These are phyloP conservation scores for Corythaixoides concolor DNA, from an alignment of 2,113 vertebrate genomes.

Conservation along the genomic window DNA sequence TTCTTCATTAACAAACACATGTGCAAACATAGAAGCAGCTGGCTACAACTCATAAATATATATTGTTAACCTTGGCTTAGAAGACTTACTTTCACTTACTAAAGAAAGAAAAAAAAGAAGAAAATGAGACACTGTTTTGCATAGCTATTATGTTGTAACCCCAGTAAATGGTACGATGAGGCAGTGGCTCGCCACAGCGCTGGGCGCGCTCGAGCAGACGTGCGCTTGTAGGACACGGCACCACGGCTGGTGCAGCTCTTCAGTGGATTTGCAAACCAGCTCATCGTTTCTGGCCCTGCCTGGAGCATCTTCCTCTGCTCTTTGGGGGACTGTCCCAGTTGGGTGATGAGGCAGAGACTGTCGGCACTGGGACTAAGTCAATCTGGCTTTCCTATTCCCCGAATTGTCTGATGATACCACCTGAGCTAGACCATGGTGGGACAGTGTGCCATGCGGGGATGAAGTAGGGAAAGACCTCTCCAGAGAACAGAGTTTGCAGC, in stretches of 20 bases:
- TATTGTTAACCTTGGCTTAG: conserved; percentile 70
- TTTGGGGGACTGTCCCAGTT: neutral
- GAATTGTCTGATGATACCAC: too few species aligned
- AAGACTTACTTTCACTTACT: conserved; percentile 59
- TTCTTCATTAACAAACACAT: conserved; percentile 82
- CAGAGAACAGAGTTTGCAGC: neutral
- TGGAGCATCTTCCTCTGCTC: neutral
- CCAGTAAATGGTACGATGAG: neutral
- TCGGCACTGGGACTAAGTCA: accelerated
- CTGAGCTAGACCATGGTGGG: neutral
- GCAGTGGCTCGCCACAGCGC: neutral
- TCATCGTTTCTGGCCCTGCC: neutral
- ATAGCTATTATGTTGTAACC: conserved; percentile 31
- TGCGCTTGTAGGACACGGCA: neutral
- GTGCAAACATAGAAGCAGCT: conserved; percentile 76
- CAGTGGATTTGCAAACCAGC: neutral
- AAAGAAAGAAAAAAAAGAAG: neutral
- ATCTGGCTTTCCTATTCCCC: neutral
- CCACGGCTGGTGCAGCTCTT: neutral
- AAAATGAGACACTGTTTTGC: conserved; percentile 30
- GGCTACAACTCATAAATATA: conserved; percentile 74
- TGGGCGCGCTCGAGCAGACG: neutral
- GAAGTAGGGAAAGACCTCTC: neutral
- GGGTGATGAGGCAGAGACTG: neutral
- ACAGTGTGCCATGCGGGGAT: neutral